Base-by-base conservation (phyloP, 2,888 invertebrate species). In the Papilio protenor region DNA sequence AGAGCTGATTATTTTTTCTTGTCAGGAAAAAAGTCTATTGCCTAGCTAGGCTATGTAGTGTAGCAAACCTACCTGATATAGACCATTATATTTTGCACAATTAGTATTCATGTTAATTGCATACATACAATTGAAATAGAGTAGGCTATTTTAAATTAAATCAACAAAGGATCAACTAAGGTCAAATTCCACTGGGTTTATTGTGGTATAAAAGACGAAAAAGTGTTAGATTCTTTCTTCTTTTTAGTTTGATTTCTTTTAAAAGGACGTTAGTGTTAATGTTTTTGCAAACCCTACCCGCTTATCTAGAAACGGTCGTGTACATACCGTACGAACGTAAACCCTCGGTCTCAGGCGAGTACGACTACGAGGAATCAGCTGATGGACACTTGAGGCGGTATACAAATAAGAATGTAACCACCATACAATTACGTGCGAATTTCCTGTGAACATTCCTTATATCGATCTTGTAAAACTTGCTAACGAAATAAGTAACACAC, bases 261-360 rank as follows among this genome's bases (percentile, higher is more conserved):
- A n/a, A n/a, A 55, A 21, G 59, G 12, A 23, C 2, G 2, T 59
- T 59, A 16, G 23, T 21, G 64, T 33, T 33, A 40, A 33, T 18
- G 16, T 75, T 82, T 82, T 73, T 84, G 82, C 82, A n/a, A 21
- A 82, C 84, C 73, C 16, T 85, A 84, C 82, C 11, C 14, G 79
- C 82, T 80, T 83, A 83, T 80, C 81, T 81, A 59, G n/a, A 79
- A 81, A 82, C 82, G 82, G 84, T 81, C 83, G 81, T 82, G 79
- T 72, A 79, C 79, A 70, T 73, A 64, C 69, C 69, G 64, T 71
- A 72, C 72, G 49, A 76, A 45, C 47, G 57, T 66, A 61, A 70
- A 71, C 71, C 75, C 40, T 45, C 64, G 52, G 73, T 77, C 72
- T 75, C 71, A 52, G 52, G 61, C 70, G 75, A 75, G 61, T 75